Evolutionary conservation across 2,797 vertebrate species (phyloP).

Genomic region (Coccyzus lansbergi): DNA sequence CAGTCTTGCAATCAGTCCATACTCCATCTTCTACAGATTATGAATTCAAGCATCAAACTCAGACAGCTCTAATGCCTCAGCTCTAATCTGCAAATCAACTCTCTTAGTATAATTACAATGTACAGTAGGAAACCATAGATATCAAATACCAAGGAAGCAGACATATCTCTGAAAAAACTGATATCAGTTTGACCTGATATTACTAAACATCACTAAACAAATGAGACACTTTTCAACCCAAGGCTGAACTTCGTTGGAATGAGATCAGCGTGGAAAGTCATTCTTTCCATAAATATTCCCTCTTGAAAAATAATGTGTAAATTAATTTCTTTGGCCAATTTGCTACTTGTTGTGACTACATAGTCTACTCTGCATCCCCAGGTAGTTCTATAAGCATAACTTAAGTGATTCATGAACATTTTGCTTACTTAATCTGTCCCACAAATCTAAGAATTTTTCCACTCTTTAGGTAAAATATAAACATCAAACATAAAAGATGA

Average conservation of each 20-base stretch:
- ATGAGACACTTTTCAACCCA: background rate
- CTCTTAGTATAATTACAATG: background rate
- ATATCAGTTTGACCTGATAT: background rate
- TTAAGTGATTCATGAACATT: background rate
- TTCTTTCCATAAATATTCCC: background rate
- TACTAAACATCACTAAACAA: background rate
- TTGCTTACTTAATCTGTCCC: background rate
- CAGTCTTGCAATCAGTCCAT: too few relatives aligned
- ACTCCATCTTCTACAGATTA: background rate
- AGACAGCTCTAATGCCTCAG: background rate
- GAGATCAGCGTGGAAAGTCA: background rate
- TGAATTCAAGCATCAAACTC: background rate
- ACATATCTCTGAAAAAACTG: background rate
- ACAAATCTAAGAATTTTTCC: background rate
- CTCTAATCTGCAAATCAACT: background rate
- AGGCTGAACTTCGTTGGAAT: background rate
- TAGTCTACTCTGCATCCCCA: background rate
- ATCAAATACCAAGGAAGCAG: background rate
- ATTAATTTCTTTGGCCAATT: constrained; percentile 8
- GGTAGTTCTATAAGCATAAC: background rate
- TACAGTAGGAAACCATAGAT: background rate
- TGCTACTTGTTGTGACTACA: background rate
- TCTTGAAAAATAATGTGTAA: background rate
- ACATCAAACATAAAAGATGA: background rate
- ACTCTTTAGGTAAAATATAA: background rate